Conservation (phyloP, 2,888 invertebrate genomes). For the Hirtodrosophila histrioides region DNA sequence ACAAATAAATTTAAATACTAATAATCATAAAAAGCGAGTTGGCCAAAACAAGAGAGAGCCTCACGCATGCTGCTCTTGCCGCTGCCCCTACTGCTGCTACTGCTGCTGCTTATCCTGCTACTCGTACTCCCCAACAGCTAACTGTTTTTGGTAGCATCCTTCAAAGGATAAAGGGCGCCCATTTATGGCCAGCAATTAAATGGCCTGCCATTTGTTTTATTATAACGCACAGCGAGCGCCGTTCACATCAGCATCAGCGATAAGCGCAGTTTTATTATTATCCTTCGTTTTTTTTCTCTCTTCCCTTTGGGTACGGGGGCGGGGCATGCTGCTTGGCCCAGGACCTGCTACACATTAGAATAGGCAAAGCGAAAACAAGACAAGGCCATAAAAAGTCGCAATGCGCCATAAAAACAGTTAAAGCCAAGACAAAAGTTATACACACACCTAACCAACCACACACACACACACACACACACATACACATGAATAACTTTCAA, state of each 20-base stretch:
- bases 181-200: constrained; percentile 83
- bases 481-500: constrained; percentile 16
- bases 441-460: constrained; percentile 19
- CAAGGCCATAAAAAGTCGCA: constrained; percentile 80
- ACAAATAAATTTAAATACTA: constrained; percentile 80
- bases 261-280: constrained; percentile 78
- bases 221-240: constrained; percentile 63
- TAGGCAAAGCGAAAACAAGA: constrained; percentile 71
- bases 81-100: neutral
- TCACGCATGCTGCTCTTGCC: constrained; percentile 57
- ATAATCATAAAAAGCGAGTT: constrained; percentile 70
- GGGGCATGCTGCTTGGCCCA: constrained; percentile 26
- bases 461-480: constrained; percentile 20
- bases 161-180: constrained; percentile 74
- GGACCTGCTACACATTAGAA: constrained; percentile 68
- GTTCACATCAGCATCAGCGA: constrained; percentile 72
- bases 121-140: constrained; percentile 12
- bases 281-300: constrained; percentile 56
- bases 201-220: constrained; percentile 83
- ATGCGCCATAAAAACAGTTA: constrained; percentile 80
- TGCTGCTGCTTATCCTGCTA: constrained; percentile 9
- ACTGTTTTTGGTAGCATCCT: constrained; percentile 57
- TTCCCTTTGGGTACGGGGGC: constrained; percentile 28
- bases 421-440: constrained; percentile 76
- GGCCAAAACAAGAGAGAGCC: constrained; percentile 30